A percentile compares a stretch with the other conserved stretches of the same genome.
Conservation (phyloP, 2,113 vertebrate species). For the Jacana jacana region DNA sequence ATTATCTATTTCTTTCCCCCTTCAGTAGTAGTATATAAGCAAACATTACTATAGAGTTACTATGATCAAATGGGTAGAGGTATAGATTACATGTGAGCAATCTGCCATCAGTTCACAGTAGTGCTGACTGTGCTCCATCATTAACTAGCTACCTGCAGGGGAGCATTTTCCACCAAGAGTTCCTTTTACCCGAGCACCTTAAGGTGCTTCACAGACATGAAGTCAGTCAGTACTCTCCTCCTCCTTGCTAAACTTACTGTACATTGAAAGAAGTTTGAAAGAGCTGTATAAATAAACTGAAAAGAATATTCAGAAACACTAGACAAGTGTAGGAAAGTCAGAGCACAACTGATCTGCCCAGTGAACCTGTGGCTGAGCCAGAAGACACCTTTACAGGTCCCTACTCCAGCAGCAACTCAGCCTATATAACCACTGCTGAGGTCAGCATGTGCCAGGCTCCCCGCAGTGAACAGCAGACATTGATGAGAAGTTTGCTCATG, state of each 20-base stretch:
- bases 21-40: not conserved
- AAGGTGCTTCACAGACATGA: not conserved
- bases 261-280: not conserved
- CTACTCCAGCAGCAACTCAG: not conserved
- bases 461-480: not conserved
- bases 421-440: too few relatives aligned
- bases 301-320: not conserved
- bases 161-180: not conserved
- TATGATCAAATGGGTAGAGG: not conserved
- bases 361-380: not conserved
- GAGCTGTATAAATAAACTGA: not conserved
- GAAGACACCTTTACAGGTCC: accelerated
- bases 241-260: not conserved
- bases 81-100: not conserved
- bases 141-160: not conserved
- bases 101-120: not conserved
- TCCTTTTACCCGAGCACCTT: not conserved
- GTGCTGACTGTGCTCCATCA: not conserved
- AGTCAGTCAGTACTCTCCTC: not conserved
- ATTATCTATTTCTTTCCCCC: not conserved
- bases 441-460: not conserved
- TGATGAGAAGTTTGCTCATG: not conserved
- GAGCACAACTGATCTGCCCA: not conserved
- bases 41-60: not conserved
- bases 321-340: not conserved